These are phyloP conservation scores for Argya squamiceps DNA, from an alignment of 2,797 vertebrate genomes.

Conservation along the genomic window DNA sequence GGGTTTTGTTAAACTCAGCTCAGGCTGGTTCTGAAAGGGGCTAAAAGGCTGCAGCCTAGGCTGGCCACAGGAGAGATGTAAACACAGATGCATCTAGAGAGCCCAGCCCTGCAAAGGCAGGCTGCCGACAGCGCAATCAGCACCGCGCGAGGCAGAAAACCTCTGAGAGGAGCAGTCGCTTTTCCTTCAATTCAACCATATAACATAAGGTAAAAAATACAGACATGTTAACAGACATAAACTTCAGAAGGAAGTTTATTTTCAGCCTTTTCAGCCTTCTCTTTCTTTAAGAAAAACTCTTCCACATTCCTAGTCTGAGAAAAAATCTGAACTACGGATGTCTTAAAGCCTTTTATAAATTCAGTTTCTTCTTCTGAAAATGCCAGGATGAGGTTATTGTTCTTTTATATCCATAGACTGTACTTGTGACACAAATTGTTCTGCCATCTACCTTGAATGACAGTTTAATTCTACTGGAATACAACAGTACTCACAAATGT, in stretches of 20 bases:
- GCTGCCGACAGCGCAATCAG: constrained; percentile 40
- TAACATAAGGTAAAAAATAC: neutral
- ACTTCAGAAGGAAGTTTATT: neutral
- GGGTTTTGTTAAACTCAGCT: constrained; percentile 66
- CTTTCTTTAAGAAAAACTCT: neutral
- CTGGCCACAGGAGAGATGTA: constrained; percentile 44
- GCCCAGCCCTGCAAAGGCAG: neutral
- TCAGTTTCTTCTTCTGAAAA: neutral
- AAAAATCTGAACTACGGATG: neutral
- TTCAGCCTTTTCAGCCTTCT: neutral
- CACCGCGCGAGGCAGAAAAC: neutral
- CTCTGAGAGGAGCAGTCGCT: constrained; percentile 17
- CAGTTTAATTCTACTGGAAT: neutral
- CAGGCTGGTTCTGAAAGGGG: constrained; percentile 70
- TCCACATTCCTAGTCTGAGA: neutral
- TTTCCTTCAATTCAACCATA: neutral
- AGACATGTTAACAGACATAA: neutral
- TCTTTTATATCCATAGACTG: neutral
- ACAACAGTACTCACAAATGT: neutral
- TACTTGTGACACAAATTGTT: neutral
- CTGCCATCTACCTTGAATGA: neutral
- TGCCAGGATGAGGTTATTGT: neutral
- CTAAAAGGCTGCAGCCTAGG: constrained; percentile 52
- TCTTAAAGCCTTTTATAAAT: constrained; percentile 1
- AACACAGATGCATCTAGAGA: constrained; percentile 71